Percentiles rank a stretch among this genome's conserved stretches.
These are phyloP conservation scores for Crotophaga sulcirostris DNA, from an alignment of 2,113 vertebrate genomes.

Conservation along the genomic window DNA sequence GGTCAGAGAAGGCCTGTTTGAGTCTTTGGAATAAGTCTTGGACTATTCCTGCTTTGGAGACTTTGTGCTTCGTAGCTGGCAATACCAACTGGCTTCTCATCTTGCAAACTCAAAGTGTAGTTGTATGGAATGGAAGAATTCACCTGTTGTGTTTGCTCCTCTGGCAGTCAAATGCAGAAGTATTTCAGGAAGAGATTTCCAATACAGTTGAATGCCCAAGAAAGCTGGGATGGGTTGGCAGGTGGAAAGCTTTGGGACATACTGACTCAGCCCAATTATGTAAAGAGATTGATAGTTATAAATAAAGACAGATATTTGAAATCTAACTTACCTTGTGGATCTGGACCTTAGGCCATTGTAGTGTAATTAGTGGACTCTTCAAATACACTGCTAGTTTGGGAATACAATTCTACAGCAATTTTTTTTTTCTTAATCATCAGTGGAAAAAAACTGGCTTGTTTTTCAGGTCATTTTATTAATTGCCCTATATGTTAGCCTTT, in stretches of 20 bases:
- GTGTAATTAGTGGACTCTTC: background rate
- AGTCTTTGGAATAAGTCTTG: background rate
- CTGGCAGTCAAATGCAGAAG: background rate
- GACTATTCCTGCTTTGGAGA: background rate
- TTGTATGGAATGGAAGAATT: background rate
- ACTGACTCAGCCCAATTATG: background rate
- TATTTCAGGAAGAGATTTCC: background rate
- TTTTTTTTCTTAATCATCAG: background rate
- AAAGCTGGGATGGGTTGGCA: background rate
- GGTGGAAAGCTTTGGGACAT: background rate
- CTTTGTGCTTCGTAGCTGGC: background rate
- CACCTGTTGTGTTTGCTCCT: background rate
- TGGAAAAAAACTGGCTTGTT: background rate
- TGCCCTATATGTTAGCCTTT: background rate
- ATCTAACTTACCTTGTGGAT: background rate
- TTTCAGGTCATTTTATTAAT: background rate
- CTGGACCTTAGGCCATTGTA: background rate
- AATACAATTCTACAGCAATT: background rate
- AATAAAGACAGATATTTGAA: background rate
- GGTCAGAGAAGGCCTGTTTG: background rate
- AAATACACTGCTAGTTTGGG: background rate
- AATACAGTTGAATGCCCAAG: background rate
- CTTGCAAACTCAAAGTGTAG: background rate
- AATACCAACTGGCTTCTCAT: background rate
- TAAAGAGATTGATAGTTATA: background rate